These are phyloP conservation scores for Horisme vitalbata DNA, from an alignment of 2,888 invertebrate genomes.

Conservation along the genomic window DNA sequence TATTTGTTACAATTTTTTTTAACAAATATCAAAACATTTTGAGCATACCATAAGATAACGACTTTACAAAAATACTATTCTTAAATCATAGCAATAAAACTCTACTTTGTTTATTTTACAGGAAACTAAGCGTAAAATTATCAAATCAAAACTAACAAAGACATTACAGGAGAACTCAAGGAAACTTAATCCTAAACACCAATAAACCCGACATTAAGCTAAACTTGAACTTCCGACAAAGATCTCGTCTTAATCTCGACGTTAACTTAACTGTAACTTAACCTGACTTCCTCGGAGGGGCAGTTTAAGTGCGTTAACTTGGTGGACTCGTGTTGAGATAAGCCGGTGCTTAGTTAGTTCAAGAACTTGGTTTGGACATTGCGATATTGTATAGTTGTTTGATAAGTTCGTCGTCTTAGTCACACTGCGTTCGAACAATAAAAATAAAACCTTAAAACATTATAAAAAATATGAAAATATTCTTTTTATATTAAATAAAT, in stretches of 20 bases:
- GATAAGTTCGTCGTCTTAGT: too few species aligned
- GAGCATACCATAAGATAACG: too few species aligned
- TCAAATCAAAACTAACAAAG: conserved; percentile 25
- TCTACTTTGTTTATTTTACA: not conserved
- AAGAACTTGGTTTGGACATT: conserved; percentile 14
- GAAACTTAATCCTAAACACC: conserved; percentile 31
- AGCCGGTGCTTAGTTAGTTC: conserved; percentile 24
- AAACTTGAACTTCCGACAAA: conserved; percentile 35
- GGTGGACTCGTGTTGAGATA: conserved; percentile 36
- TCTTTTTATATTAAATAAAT: too few species aligned
- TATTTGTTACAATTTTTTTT: too few species aligned
- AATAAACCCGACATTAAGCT: conserved; percentile 34
- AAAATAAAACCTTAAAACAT: too few species aligned
- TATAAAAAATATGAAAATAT: too few species aligned
- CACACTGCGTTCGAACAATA: too few species aligned
- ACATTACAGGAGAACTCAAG: conserved; percentile 12
- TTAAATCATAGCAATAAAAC: too few species aligned
- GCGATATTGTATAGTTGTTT: too few species aligned
- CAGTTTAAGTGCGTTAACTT: conserved; percentile 34
- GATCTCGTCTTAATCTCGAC: conserved; percentile 39
- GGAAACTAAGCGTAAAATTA: conserved; percentile 13
- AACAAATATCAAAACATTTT: too few species aligned
- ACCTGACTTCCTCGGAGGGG: conserved; percentile 31
- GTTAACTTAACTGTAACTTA: conserved; percentile 34
- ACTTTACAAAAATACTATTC: too few species aligned